Evolutionary conservation across 2,888 invertebrate genomes (phyloP).

Genomic region (Oscheius sp.): DNA sequence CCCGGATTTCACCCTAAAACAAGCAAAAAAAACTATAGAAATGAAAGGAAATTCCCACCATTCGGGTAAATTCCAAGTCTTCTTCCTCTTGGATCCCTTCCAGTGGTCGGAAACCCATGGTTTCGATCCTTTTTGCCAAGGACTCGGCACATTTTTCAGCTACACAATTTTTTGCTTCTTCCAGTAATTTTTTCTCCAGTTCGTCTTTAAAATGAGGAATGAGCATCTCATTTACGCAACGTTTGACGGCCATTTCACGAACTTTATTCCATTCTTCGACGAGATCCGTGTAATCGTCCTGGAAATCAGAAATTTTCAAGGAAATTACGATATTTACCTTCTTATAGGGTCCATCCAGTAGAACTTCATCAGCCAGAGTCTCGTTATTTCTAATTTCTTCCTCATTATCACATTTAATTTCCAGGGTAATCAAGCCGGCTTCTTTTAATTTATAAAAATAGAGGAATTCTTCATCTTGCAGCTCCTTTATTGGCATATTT

Average conservation of each 20-base stretch:
- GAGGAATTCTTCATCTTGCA: constrained; percentile 89
- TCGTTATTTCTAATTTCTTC: constrained; percentile 31
- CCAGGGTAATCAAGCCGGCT: constrained; percentile 19
- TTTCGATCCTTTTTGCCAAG: neutral
- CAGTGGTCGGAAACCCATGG: constrained; percentile 48
- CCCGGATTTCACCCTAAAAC: constrained; percentile 79
- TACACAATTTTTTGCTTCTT: constrained; percentile 83
- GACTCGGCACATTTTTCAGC: constrained; percentile 41
- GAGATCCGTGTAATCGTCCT: constrained; percentile 60
- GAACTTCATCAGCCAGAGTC: constrained; percentile 41
- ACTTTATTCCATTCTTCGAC: constrained; percentile 88
- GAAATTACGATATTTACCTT: constrained; percentile 26
- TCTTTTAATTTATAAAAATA: constrained; percentile 78
- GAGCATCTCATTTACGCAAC: constrained; percentile 87
- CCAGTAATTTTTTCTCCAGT: constrained; percentile 82
- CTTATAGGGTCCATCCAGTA: constrained; percentile 43
- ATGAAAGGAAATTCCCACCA: constrained; percentile 3
- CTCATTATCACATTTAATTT: constrained; percentile 41
- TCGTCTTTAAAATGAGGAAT: constrained; percentile 90
- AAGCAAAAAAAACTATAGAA: neutral
- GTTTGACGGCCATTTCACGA: constrained; percentile 84
- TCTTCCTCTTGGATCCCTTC: constrained; percentile 54
- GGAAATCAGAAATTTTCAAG: constrained; percentile 17
- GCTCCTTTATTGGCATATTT: constrained; percentile 89
- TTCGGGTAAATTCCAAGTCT: constrained; percentile 79